Evolutionary conservation across 1,140 invertebrate species (phyloP).

Genomic region (Eumaeus atala): DNA sequence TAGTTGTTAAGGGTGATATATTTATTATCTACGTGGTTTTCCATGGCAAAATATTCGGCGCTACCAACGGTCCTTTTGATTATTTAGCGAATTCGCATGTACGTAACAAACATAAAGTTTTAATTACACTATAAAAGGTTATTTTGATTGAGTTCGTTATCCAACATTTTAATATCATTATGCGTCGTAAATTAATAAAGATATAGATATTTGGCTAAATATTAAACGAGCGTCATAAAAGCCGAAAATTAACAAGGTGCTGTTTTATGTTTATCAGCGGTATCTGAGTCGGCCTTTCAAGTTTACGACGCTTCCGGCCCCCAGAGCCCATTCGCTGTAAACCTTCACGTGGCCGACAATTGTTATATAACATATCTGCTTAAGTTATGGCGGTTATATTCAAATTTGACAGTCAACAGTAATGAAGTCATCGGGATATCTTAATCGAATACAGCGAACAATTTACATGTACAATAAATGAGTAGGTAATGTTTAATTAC

Average conservation of each 20-base stretch:
- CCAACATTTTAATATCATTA: constrained; percentile 18
- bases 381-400: constrained; percentile 44
- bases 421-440: constrained; percentile 23
- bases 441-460: constrained; percentile 7
- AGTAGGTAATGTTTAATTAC: no score
- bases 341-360: constrained; percentile 41
- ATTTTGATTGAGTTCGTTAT: constrained; percentile 13
- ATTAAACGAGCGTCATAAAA: constrained; percentile 56
- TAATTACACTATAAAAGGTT: constrained; percentile 16
- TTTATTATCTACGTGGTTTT: no score
- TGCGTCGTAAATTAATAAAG: constrained; percentile 27
- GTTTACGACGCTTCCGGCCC: constrained; percentile 60
- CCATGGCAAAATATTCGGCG: no score
- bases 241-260: constrained; percentile 66
- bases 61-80: background rate
- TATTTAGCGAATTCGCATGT: constrained; percentile 7
- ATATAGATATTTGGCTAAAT: constrained; percentile 36
- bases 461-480: no score
- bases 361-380: constrained; percentile 44
- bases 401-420: constrained; percentile 30
- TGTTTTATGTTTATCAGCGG: constrained; percentile 59
- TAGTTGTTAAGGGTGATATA: no score
- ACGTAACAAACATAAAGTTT: constrained; percentile 11
- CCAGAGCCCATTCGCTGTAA: constrained; percentile 42
- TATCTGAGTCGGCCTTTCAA: constrained; percentile 41